Conservation (phyloP, 1,140 invertebrate species). For the Pomacea maculata region DNA sequence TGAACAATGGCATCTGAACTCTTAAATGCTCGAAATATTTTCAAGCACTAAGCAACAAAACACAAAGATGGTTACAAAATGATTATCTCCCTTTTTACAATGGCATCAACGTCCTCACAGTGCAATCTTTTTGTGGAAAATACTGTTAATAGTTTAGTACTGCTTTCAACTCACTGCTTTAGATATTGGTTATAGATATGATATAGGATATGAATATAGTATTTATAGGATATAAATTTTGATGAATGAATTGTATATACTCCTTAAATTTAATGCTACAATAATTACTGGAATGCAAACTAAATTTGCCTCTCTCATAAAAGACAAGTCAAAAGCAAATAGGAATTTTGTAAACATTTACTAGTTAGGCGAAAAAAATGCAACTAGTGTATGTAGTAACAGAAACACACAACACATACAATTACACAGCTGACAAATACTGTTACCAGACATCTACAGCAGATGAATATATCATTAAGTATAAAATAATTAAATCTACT, state of each 20-base stretch:
- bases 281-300: too few relatives aligned
- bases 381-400: neutral
- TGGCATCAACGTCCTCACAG: too few relatives aligned
- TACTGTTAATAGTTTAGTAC: neutral
- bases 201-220: neutral
- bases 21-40: neutral
- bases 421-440: neutral
- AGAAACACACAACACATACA: neutral
- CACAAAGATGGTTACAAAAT: neutral
- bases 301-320: neutral
- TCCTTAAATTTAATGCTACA: too few relatives aligned
- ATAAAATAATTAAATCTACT: neutral
- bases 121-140: too few relatives aligned
- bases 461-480: neutral
- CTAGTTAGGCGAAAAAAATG: neutral
- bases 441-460: neutral
- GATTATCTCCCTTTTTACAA: too few relatives aligned
- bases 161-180: neutral
- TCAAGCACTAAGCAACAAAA: neutral
- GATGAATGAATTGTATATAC: too few relatives aligned
- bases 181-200: neutral
- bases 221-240: too few relatives aligned
- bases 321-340: neutral
- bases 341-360: neutral
- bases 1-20: neutral